Base-by-base conservation (phyloP, 2,888 invertebrate genomes). In the Baronia brevicornis region DNA sequence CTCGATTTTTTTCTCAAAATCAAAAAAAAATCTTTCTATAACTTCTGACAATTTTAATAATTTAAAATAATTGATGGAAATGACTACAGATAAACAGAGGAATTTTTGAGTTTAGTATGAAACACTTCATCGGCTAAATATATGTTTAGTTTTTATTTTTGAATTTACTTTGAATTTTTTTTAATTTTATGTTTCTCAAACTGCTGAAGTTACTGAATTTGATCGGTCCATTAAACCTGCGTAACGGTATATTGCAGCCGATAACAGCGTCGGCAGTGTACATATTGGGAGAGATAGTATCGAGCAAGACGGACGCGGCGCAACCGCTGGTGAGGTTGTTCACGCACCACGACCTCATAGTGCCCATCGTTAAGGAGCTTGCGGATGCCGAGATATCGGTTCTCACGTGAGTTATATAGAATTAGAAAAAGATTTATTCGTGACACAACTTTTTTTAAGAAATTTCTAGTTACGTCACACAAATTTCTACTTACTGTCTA, bases 351-450 rank as follows among this genome's bases (percentile, higher is more conserved):
- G 91, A 91, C 55, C 91, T 92, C 77, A 90, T 96, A 54, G 93
- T 95, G 51, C 91, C 92, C 39, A 90, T 95, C 41, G 92, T 96
- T 46, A 89, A 89, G 62, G 90, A 91, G 33, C 86, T 96, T 41
- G 95, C 95, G 22, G 90, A 92, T 67, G 90, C 92, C 45, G 96
- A 96, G 84, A 94, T 96, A 62, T 92, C 94, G n/a, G 92, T 91
- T 65, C 89, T 95, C 48, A 94, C 94, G 90, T 94, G 64, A 90
- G 91, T 88, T 38, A 4, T 22, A 20, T 29, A 24, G 10, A 26
- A 28, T 25, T 14, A 28, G 19, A 5, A 6, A 24, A 32, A 13
- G 28, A 26, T 32, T 32, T n/a, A n/a, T n/a, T n/a, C n/a, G n/a
- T n/a, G n/a, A n/a, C n/a, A n/a, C n/a, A n/a, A n/a, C n/a, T n/a